Conservation (phyloP, 2,113 vertebrate species). For the Machaerirhynchus nigripectus region DNA sequence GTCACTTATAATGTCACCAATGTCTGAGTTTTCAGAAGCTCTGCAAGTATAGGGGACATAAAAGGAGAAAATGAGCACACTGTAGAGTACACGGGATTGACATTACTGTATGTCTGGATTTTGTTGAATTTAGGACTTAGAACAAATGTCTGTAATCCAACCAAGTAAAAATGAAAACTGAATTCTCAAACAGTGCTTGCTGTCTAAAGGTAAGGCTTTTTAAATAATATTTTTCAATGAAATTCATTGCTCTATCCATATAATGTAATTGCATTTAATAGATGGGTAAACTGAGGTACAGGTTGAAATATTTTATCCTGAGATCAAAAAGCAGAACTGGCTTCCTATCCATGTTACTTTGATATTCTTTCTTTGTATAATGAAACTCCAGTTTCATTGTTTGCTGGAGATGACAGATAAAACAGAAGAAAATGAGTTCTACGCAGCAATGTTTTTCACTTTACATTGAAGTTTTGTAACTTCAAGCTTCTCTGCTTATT, state of each 20-base stretch:
- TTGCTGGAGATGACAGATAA: constrained; percentile 6
- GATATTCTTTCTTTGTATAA: not conserved
- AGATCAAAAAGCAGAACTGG: constrained; percentile 9
- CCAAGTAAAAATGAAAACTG: not conserved
- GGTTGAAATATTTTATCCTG: not conserved
- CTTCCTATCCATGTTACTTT: constrained; percentile 3
- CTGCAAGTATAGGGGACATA: not conserved
- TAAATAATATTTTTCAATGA: not conserved
- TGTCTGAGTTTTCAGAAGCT: not conserved
- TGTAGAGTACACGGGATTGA: not conserved
- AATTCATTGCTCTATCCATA: not conserved
- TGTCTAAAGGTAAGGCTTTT: not conserved
- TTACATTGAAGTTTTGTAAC: not conserved
- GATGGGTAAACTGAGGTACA: constrained; percentile 18
- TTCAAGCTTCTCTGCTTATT: not conserved
- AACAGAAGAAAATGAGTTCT: not conserved
- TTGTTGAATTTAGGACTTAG: not conserved
- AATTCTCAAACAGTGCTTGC: not conserved
- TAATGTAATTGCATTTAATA: not conserved
- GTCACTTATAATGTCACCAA: not conserved
- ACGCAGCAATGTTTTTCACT: not conserved
- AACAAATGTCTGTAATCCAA: not conserved
- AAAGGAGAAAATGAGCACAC: not conserved
- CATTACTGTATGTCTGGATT: not conserved
- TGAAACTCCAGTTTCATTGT: constrained; percentile 13